phyloP scores from a whole-genome alignment of 2,888 invertebrate genomes.

The Asteroscopus sphinx region DNA sequence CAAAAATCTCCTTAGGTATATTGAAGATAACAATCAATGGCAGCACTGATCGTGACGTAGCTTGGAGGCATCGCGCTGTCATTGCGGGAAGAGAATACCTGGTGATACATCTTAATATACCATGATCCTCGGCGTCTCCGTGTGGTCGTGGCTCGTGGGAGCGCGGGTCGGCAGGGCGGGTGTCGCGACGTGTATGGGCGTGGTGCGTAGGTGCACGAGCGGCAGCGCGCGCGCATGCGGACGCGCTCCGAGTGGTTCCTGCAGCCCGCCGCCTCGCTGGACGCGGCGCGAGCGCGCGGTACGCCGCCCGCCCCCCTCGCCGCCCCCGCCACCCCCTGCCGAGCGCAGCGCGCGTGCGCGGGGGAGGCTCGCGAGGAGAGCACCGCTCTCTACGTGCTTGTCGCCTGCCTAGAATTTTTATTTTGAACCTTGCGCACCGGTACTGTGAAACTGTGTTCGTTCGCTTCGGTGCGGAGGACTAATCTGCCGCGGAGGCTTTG shows the following conservation, averaged over 20 bases:
- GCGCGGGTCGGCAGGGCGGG: conserved; percentile 40
- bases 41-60: no score
- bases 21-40: no score
- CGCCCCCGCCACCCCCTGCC: conserved; percentile 49
- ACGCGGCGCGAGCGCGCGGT: conserved; percentile 83
- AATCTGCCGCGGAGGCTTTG: conserved; percentile 72
- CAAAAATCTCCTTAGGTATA: no score
- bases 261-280: conserved; percentile 91
- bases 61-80: no score
- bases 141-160: neutral
- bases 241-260: conserved; percentile 99
- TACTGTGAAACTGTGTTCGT: conserved; percentile 83
- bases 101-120: no score
- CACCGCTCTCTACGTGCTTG: conserved; percentile 87
- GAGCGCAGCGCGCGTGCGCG: conserved; percentile 61
- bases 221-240: conserved; percentile 98
- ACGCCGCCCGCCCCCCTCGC: conserved; percentile 69
- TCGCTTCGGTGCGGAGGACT: conserved; percentile 84
- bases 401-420: conserved; percentile 90
- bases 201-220: conserved; percentile 95
- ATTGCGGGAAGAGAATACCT: no score
- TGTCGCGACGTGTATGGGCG: conserved; percentile 49
- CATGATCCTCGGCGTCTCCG: no score
- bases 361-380: conserved; percentile 75
- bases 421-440: conserved; percentile 85